Conservation (phyloP, 1,140 invertebrate genomes). For the Papilio helenus region DNA sequence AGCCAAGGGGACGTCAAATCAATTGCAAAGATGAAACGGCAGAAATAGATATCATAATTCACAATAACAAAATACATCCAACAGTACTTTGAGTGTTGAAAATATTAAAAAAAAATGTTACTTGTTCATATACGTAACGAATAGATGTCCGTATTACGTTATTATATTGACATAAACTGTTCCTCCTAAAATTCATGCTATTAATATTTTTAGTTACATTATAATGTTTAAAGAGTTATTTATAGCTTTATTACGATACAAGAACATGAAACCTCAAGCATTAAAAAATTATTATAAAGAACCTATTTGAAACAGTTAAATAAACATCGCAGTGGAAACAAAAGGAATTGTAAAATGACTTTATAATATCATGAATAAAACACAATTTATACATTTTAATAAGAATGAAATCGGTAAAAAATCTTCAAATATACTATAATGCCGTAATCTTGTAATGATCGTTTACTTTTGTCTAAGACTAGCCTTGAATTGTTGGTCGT, state of each 20-base stretch:
- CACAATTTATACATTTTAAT: too few species aligned
- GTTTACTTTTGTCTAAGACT: neutral
- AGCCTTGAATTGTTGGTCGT: slow-evolving; percentile 1
- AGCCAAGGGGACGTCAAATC: slow-evolving; percentile 16
- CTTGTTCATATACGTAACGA: too few species aligned
- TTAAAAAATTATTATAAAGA: too few species aligned
- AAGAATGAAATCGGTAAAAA: too few species aligned
- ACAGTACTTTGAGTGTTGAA: too few species aligned
- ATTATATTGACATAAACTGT: too few species aligned
- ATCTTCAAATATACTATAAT: neutral
- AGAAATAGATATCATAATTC: slow-evolving; percentile 1
- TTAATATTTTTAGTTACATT: too few species aligned
- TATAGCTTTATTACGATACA: neutral
- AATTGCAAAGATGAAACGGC: slow-evolving; percentile 11
- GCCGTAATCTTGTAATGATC: neutral
- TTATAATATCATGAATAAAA: neutral
- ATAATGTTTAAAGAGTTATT: too few species aligned
- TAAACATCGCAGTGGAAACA: neutral
- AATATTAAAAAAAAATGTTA: too few species aligned
- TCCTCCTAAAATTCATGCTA: too few species aligned
- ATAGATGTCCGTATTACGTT: too few species aligned
- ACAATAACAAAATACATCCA: neutral
- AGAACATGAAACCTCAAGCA: neutral
- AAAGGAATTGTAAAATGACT: neutral
- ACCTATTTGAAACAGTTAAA: neutral